phyloP scores from a whole-genome alignment of 1,140 invertebrate species.

The Prorops nasuta region DNA sequence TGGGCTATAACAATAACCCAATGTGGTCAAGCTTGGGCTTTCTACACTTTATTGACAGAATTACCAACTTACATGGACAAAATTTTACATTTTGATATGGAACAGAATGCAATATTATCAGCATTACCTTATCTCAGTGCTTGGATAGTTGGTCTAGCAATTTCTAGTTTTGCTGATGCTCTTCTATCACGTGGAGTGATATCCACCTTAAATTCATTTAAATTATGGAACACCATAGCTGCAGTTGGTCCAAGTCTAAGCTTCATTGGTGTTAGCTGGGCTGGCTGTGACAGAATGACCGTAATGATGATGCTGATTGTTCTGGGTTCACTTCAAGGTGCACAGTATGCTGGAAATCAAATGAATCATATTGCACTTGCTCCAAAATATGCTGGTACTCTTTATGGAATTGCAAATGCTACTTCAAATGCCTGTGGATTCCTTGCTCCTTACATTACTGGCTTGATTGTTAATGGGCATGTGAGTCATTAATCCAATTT shows the following conservation, averaged over 20 bases:
- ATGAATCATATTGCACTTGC: conserved; percentile 89
- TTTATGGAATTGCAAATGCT: conserved; percentile 88
- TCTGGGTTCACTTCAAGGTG: conserved; percentile 71
- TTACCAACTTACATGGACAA: conserved; percentile 92
- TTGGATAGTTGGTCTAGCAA: conserved; percentile 70
- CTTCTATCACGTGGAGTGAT: conserved; percentile 64
- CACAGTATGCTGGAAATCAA: conserved; percentile 75
- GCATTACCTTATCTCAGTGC: conserved; percentile 51
- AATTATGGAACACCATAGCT: conserved; percentile 73
- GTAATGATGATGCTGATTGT: conserved; percentile 71
- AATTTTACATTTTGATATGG: conserved; percentile 85
- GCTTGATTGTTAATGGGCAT: conserved; percentile 68
- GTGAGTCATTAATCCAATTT: conserved; percentile 48
- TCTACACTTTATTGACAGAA: conserved; percentile 92
- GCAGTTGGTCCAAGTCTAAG: conserved; percentile 72
- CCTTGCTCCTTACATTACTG: conserved; percentile 78
- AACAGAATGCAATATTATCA: conserved; percentile 54
- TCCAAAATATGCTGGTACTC: conserved; percentile 79
- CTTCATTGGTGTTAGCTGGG: conserved; percentile 73
- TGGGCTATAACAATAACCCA: conserved; percentile 87
- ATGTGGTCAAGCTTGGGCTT: conserved; percentile 91
- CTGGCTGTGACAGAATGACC: conserved; percentile 69
- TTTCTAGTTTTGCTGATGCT: conserved; percentile 71
- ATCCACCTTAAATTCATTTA: conserved; percentile 67
- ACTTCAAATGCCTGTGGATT: conserved; percentile 85